These are phyloP conservation scores for Ptychobarbus kaznakovi DNA, from an alignment of 2,797 vertebrate species.

Conservation along the genomic window DNA sequence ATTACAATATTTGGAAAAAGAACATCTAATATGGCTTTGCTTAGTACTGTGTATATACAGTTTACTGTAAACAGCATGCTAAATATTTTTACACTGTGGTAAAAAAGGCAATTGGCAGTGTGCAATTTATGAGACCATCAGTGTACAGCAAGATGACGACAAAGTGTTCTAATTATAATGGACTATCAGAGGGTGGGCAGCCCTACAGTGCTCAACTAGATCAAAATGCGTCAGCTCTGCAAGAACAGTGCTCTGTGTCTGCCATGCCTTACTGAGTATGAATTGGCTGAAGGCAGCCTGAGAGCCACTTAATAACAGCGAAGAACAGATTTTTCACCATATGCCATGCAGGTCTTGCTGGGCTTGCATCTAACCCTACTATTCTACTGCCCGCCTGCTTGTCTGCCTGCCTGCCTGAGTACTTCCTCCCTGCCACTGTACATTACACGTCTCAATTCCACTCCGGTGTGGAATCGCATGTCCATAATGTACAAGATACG, in stretches of 20 bases:
- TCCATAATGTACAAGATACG: constrained; percentile 7
- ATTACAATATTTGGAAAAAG: not conserved
- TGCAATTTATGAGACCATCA: constrained; percentile 24
- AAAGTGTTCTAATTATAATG: constrained; percentile 55
- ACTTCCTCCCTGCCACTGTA: constrained; percentile 30
- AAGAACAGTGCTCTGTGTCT: constrained; percentile 33
- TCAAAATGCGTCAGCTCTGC: constrained; percentile 57
- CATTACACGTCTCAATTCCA: constrained; percentile 50
- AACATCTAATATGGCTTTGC: not conserved
- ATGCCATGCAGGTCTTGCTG: constrained; percentile 59
- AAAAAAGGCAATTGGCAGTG: constrained; percentile 5
- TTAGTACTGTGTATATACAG: not conserved
- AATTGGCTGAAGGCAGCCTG: constrained; percentile 49
- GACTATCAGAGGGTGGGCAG: constrained; percentile 47
- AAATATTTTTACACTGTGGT: not conserved
- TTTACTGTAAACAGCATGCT: not conserved
- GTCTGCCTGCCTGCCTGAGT: not conserved
- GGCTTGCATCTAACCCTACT: constrained; percentile 42
- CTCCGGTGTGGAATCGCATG: not conserved
- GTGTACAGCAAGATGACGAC: constrained; percentile 54
- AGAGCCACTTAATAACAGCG: constrained; percentile 56
- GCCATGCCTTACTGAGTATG: constrained; percentile 35
- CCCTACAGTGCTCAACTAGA: constrained; percentile 47
- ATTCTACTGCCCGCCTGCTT: constrained; percentile 10
- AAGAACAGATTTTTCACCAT: constrained; percentile 66